phyloP scores from a whole-genome alignment of 2,797 vertebrate genomes.

The Leptatherina wallacei region DNA sequence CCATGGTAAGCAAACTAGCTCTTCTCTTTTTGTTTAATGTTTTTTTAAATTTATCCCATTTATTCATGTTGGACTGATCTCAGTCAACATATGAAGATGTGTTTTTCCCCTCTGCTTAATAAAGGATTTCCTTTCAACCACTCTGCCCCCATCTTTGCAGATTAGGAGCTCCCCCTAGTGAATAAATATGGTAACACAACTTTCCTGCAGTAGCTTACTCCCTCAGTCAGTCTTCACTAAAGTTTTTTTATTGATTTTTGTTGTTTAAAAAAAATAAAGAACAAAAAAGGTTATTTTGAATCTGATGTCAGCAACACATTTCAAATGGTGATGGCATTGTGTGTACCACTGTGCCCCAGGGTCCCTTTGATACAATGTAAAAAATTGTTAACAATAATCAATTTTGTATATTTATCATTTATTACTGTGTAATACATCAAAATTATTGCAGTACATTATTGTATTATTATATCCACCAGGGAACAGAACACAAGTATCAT shows the following conservation, averaged over 20 bases:
- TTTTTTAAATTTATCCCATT: not conserved
- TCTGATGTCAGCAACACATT: no score
- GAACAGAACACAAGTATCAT: no score
- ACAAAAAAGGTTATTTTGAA: no score
- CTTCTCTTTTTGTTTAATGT: constrained; percentile 10
- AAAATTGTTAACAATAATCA: no score
- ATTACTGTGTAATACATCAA: no score
- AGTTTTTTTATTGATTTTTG: not conserved
- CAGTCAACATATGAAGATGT: constrained; percentile 52
- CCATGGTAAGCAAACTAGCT: constrained; percentile 87
- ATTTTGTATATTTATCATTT: no score
- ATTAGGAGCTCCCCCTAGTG: constrained; percentile 72
- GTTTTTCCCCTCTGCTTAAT: constrained; percentile 61
- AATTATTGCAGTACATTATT: no score
- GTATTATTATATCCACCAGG: no score
- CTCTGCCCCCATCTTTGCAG: constrained; percentile 40
- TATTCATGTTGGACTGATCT: constrained; percentile 20
- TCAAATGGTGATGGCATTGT: no score
- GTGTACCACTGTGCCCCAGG: no score
- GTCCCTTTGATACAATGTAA: no score
- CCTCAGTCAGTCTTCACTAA: not conserved
- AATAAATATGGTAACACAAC: constrained; percentile 19
- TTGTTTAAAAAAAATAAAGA: no score
- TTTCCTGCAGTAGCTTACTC: constrained; percentile 13
- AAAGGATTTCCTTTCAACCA: constrained; percentile 25